phyloP scores from a whole-genome alignment of 2,113 vertebrate species.

The Xiphophorus couchianus region DNA sequence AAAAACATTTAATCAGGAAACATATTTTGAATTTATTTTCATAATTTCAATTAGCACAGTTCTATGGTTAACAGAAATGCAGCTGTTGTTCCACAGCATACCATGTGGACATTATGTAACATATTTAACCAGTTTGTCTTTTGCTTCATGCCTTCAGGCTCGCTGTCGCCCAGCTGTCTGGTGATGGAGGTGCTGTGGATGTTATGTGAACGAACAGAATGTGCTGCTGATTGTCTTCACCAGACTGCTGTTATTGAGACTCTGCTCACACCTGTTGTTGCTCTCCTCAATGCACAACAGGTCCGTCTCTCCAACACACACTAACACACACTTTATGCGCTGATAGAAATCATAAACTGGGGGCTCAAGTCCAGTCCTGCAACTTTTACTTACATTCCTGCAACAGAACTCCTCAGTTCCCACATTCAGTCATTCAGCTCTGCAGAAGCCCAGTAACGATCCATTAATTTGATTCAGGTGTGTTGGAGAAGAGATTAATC shows the following conservation, averaged over 20 bases:
- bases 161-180: constrained; percentile 85
- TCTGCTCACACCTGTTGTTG: constrained; percentile 85
- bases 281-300: constrained; percentile 83
- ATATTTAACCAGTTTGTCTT: neutral
- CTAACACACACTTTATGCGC: neutral
- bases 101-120: neutral
- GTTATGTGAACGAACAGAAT: constrained; percentile 89
- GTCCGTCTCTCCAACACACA: constrained; percentile 66
- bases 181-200: constrained; percentile 87
- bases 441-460: neutral
- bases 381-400: neutral
- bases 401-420: neutral
- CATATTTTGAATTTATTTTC: too few species aligned
- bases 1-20: too few species aligned
- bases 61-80: neutral
- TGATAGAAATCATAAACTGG: neutral
- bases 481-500: neutral
- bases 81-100: neutral
- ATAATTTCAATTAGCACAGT: too few species aligned
- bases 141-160: constrained; percentile 74
- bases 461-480: neutral
- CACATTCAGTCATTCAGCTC: neutral
- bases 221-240: constrained; percentile 86
- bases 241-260: constrained; percentile 80
- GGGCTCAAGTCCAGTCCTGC: neutral